Base-by-base conservation (phyloP, 2,797 vertebrate species). In the Psittacula echo region DNA sequence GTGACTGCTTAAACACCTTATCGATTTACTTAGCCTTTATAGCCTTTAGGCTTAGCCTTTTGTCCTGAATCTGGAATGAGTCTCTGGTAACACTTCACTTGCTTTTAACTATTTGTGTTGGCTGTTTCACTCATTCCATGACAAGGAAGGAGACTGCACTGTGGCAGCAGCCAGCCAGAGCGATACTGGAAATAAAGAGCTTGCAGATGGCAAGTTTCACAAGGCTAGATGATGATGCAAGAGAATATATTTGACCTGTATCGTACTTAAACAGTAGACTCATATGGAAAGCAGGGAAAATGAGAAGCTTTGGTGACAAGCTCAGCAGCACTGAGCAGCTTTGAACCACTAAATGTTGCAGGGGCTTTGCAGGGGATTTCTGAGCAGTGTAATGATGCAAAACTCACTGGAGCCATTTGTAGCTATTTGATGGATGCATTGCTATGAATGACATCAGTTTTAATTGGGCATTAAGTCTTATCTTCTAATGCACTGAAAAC, bases 1-100 rank as follows among this genome's bases (percentile, higher is more conserved):
- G 65, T 85, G 93, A 94, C 82, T 92, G 88, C 88, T 94, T 94
- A 89, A 96, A 95, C 68, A 94, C 58, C 78, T 94, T 76, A 96
- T 67, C 1, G 18, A 93, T 79, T 94, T 67, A 65, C 77, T 91
- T 58, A 79, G 88, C 74, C 80, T 92, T 82, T 64, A 86, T 1
- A 93, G 93, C 90, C 93, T 91, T 92, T 90, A 82, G 90, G 90
- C 87, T 94, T 89, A 85, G 88, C 74, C 72, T 95, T 95, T 89
- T 92, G 79, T 87, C 78, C 90, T 66, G 80, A 87, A 85, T 80
- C 80, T 58, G 41, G 75, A 93, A 83, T 70, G 22, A 94, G 73
- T n/a, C 45, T 77, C 71, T 85, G 39, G 64, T 62, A 94, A 81
- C 60, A 71, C 68, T 94, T 85, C 45, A 58, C 65, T 53, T 74